Conservation (phyloP, 1,140 invertebrate species). For the Pogonomyrmex californicus region DNA sequence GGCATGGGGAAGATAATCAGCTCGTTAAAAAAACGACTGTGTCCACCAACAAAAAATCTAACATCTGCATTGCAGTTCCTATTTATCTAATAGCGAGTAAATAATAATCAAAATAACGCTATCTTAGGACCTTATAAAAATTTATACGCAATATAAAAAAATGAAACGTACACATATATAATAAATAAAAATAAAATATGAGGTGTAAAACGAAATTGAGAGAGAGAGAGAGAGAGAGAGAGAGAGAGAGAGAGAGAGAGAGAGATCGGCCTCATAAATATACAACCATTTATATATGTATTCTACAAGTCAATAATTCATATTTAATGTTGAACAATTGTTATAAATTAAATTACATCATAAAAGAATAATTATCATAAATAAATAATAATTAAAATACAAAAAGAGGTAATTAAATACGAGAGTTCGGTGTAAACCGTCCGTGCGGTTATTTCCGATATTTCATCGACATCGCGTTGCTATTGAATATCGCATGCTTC, state of each 20-base stretch:
- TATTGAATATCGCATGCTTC: background rate
- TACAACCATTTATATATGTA: background rate
- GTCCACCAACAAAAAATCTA: background rate
- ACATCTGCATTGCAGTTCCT: background rate
- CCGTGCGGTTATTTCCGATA: background rate
- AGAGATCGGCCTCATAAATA: background rate
- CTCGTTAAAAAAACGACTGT: slow-evolving; percentile 2
- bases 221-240: too few relatives aligned
- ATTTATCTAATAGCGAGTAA: background rate
- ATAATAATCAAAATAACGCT: background rate
- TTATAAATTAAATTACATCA: background rate
- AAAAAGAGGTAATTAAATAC: background rate
- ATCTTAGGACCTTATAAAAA: background rate
- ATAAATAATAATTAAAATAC: slow-evolving; percentile 13
- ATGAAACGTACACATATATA: background rate
- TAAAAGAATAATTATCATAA: slow-evolving; percentile 10
- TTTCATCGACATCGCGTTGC: background rate
- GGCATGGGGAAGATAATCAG: slow-evolving; percentile 26
- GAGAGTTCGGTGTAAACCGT: background rate
- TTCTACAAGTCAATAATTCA: background rate
- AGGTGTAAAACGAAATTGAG: too few relatives aligned
- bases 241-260: too few relatives aligned
- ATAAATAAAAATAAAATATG: background rate
- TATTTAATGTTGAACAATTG: background rate
- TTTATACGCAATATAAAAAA: background rate